Evolutionary conservation across 2,888 invertebrate genomes (phyloP).

Genomic region (Resseliella maxima): DNA sequence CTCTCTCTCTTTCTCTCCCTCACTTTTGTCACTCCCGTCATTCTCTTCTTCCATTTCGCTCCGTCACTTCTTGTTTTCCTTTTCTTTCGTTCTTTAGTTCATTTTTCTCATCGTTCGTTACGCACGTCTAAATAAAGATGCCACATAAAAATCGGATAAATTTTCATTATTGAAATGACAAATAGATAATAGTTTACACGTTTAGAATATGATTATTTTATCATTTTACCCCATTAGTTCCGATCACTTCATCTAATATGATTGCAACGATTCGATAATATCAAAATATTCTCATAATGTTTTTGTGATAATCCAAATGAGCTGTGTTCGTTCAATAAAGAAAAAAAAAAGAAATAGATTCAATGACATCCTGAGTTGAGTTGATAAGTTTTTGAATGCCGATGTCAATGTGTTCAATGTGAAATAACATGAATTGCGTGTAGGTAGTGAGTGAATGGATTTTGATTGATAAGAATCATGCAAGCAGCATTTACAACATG

Average conservation of each 20-base stretch:
- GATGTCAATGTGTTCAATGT: not conserved
- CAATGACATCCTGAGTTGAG: too few relatives aligned
- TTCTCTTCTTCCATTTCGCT: too few relatives aligned
- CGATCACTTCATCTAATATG: conserved; percentile 14
- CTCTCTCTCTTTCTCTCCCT: too few relatives aligned
- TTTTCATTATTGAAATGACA: conserved; percentile 51
- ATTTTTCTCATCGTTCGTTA: not conserved
- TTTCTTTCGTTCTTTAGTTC: too few relatives aligned
- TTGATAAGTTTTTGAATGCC: too few relatives aligned
- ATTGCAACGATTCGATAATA: too few relatives aligned
- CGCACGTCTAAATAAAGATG: not conserved
- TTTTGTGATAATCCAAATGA: too few relatives aligned
- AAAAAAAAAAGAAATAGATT: too few relatives aligned
- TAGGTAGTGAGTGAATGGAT: not conserved
- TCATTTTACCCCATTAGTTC: conserved; percentile 22
- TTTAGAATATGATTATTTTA: not conserved
- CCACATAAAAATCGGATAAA: conserved; percentile 45
- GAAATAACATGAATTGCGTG: not conserved
- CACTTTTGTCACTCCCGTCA: too few relatives aligned
- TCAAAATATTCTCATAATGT: too few relatives aligned
- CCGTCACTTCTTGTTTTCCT: too few relatives aligned
- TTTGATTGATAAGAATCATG: conserved; percentile 20
- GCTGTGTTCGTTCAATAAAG: too few relatives aligned
- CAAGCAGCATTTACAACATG: not conserved
- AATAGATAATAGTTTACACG: conserved; percentile 32